Evolutionary conservation across 1,140 invertebrate genomes (phyloP), one percentile per base, ranked within the genome.

Genomic region (Cephus cinctus): DNA sequence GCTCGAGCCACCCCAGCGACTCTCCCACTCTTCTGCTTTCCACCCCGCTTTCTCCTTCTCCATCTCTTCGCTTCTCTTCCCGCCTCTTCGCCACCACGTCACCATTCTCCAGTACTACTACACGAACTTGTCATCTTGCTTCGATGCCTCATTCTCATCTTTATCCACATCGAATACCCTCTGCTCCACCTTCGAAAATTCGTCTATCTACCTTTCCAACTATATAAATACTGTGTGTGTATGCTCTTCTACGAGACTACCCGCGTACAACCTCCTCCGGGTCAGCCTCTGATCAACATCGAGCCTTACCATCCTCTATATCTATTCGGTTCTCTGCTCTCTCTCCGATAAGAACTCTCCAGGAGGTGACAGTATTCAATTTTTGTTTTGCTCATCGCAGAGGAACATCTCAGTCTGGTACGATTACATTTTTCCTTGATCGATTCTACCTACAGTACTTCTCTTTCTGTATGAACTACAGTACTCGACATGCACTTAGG

Each of bases 1-100:
- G 66, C 67, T 69, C 66, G 55, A 67, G 67, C 67, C 56, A 64
- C 67, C 67, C 69, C 66, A 70, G 67, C 69, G 59, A 57, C 63
- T 69, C 50, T 47, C 41, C 23, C 49, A 55, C 55, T 54, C 31
- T 15, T 40, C 25, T 23, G 34, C 43, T 34, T 15, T 46, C 23
- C 32, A 18, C 14, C 23, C 30, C 19, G 47, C 38, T 19, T 48
- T 15, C 18, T 11, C 35, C 31, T 46, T 23, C 25, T 23, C 16
- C 18, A 15, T 16, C 20, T 30, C n/a, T 16, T 18, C 11, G 21
- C 39, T 34, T 41, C 34, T 11, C 36, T 34, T 38, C 30, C 27
- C n/a, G 23, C 32, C 41, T n/a, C 5, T 31, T 21, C 30, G 21
- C 34, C 51, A 49, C 54, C 45, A 44, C 30, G 3, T 2, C 16